A percentile compares a stretch with the other conserved stretches of the same genome.
phyloP scores from a whole-genome alignment of 2,888 invertebrate genomes.

The Hedychridium roseum region DNA sequence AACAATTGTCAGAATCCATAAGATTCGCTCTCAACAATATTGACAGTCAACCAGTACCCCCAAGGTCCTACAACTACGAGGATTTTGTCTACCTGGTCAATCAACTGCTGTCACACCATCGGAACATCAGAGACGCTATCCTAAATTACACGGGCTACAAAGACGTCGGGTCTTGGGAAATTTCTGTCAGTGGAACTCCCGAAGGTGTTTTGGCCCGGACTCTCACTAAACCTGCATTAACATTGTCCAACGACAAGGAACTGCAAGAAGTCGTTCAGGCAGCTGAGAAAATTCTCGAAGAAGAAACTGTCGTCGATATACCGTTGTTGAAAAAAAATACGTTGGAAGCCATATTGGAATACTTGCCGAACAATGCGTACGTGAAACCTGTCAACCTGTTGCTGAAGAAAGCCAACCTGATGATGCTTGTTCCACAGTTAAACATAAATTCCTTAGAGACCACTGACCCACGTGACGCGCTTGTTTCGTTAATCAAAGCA shows the following conservation, averaged over 20 bases:
- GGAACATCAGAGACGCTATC: not conserved
- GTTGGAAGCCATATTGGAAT: conserved; percentile 10
- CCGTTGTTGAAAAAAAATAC: conserved; percentile 6
- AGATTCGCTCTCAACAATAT: conserved; percentile 12
- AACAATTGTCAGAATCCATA: conserved; percentile 8
- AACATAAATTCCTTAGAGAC: not conserved
- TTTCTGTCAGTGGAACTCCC: conserved; percentile 14
- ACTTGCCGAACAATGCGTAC: conserved; percentile 6
- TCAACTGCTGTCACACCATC: conserved; percentile 1
- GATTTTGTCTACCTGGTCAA: conserved; percentile 16
- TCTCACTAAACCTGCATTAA: conserved; percentile 9
- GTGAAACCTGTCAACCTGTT: conserved; percentile 8
- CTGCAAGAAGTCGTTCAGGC: not conserved
- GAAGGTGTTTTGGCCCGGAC: conserved; percentile 12
- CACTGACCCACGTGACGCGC: not conserved
- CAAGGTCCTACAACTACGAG: conserved; percentile 3
- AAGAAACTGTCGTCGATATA: not conserved
- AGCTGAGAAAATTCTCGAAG: conserved; percentile 3
- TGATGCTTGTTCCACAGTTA: conserved; percentile 6
- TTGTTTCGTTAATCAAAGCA: conserved; percentile 1
- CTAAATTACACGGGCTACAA: not conserved
- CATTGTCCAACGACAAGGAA: not conserved
- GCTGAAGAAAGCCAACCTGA: conserved; percentile 9
- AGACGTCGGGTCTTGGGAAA: conserved; percentile 13
- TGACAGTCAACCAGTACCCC: conserved; percentile 10